Base-by-base conservation (phyloP, 2,113 vertebrate species). In the Uria lomvia region DNA sequence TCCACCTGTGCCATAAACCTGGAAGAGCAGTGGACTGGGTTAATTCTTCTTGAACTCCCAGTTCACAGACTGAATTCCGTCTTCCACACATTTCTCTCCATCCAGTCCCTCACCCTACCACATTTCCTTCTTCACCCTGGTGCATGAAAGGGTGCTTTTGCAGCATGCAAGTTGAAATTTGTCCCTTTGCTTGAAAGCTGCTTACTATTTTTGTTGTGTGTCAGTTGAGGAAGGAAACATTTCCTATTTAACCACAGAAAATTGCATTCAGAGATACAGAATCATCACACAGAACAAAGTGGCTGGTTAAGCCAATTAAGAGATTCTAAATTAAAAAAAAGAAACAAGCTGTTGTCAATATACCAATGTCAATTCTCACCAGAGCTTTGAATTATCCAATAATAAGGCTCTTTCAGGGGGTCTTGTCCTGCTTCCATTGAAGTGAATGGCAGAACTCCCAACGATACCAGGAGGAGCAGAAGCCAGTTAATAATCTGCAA, bases 161-260 rank as follows among this genome's bases (percentile, higher is more conserved):
- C 59, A 59, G 27, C n/a, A 19, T n/a, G 1, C 12, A 77, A 65
- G 7, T 15, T 72, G 19, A 24, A 72, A 75, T 73, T 85, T 68
- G 16, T 66, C 52, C 15, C 85, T 79, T 47, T 75, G 26, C 42
- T 42, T 6, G 6, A 85, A 91, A 72, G 29, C 14, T 82, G 24
- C 30, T 84, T 78, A 34, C 30, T 0, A 0, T 65, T 90, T 36
- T 47, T 85, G 4, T 43, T 79, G 34, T 92, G 42, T 75, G 27
- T 79, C 24, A 7, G 6, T 16, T 80, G 71, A 86, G 67, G 81
- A 97, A 77, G 21, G 53, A 95, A 92, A 83, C 10, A 15, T 38
- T 90, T 95, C 80, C 43, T 82, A 55, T 88, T 95, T 72, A 92
- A 77, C 92, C 40, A 72, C 21, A 77, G 68, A 68, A 96, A 96